Base-by-base conservation (phyloP, 1,140 invertebrate species). In the Aphelenchoides fujianensis region DNA sequence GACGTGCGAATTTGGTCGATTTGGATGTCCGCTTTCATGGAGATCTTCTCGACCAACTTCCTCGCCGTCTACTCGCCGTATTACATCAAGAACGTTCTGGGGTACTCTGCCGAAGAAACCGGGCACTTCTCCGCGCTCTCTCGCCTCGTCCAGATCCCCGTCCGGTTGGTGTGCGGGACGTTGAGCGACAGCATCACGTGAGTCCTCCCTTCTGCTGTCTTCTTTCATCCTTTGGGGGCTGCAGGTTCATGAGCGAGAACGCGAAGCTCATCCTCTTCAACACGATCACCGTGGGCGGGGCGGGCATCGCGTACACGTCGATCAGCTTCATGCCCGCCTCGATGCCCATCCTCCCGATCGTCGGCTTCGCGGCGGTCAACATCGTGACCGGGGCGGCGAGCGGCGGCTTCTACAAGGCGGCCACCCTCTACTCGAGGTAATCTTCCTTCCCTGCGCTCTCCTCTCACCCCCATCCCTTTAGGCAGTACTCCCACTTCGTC, bases 371-470 rank as follows among this genome's bases (percentile, higher is more conserved):
- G 37, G 32, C 35, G 28, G 41, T 76, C 34, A 57, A 76, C 19
- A 54, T 66, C 31, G 31, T 73, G 53, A 41, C 73, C 23, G 61
- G 57, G 27, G 62, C 66, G 27, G 57, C 59, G 16, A 69, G 75
- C 23, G 75, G 77, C 1, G 75, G 75, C n/a, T 77, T 77, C 41
- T 77, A 77, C 37, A 77, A 77, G 48, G 74, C 70, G 35, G 77
- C 64, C 5, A 54, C 68, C 31, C 57, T 77, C 16, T 52, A 37
- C 19, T 75, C 75, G 19, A 19, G n/a, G n/a, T n/a, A n/a, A n/a
- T n/a, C n/a, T n/a, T n/a, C n/a, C n/a, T n/a, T n/a, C n/a, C n/a
- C n/a, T n/a, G n/a, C n/a, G n/a, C n/a, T n/a, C n/a, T n/a, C n/a
- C n/a, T n/a, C n/a, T n/a, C n/a, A n/a, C n/a, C n/a, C n/a, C n/a